Percentiles rank a stretch among this genome's conserved stretches.
Evolutionary conservation across 1,140 invertebrate species (phyloP).

Genomic region (Bicyclus anynana): DNA sequence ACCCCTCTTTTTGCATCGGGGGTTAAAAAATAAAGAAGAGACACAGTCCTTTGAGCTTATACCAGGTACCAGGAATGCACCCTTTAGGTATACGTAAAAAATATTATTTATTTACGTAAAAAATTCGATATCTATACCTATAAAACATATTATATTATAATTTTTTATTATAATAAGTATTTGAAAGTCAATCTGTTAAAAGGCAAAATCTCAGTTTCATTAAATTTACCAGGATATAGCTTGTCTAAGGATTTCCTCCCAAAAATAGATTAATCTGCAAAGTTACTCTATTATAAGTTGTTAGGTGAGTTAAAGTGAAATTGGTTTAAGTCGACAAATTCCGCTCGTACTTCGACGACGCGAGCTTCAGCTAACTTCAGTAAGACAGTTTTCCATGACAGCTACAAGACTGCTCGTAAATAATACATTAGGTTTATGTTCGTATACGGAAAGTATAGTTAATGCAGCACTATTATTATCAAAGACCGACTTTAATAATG

Average conservation of each 20-base stretch:
- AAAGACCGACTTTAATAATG: background rate
- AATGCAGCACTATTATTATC: background rate
- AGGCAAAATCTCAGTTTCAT: constrained; percentile 9
- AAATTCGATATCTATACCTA: no score
- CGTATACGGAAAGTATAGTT: background rate
- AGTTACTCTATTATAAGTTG: constrained; percentile 75
- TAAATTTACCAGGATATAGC: constrained; percentile 22
- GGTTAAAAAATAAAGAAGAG: no score
- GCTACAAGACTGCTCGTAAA: constrained; percentile 37
- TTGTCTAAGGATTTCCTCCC: constrained; percentile 39
- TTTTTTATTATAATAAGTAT: background rate
- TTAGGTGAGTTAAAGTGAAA: constrained; percentile 62
- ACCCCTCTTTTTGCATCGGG: no score
- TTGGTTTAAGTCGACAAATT: constrained; percentile 72
- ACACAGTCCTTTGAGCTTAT: no score
- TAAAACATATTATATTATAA: no score
- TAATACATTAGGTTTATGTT: constrained; percentile 29
- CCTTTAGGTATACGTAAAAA: no score
- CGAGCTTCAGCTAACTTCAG: constrained; percentile 49
- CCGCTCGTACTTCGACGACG: constrained; percentile 58
- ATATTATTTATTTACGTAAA: no score
- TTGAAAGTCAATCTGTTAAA: background rate
- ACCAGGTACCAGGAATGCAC: no score
- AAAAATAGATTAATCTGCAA: constrained; percentile 68
- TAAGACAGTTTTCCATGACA: constrained; percentile 51